Percentiles rank a stretch among this genome's conserved stretches.
These are phyloP conservation scores for Formicarius rufipectus DNA, from an alignment of 2,113 vertebrate species.

Conservation along the genomic window DNA sequence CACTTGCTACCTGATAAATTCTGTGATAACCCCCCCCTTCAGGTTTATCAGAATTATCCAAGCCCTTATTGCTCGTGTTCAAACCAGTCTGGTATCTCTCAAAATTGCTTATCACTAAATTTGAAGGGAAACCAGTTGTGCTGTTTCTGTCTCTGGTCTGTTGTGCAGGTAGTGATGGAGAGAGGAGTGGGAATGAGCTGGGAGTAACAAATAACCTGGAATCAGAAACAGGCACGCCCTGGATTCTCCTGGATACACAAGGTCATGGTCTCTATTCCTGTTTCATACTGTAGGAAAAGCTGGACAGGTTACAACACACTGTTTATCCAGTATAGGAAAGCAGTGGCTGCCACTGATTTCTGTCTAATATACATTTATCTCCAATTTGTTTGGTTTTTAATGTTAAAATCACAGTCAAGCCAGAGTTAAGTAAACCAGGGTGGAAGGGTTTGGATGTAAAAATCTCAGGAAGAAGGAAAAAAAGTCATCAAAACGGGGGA, in stretches of 20 bases:
- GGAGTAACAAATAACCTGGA: not conserved
- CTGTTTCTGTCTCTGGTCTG: not conserved
- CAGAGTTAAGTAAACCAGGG: not conserved
- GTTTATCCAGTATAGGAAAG: not conserved
- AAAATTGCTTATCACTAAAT: not conserved
- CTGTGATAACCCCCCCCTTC: not conserved
- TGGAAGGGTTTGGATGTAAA: not conserved
- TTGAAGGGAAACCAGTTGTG: not conserved
- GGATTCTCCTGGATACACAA: not conserved
- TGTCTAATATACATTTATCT: not conserved
- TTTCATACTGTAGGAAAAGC: not conserved
- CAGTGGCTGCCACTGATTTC: not conserved
- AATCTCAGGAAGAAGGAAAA: not conserved
- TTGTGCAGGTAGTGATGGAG: not conserved
- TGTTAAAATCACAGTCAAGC: not conserved
- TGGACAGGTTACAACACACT: not conserved
- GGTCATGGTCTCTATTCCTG: not conserved
- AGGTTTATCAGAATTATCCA: not conserved
- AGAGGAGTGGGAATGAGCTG: not conserved
- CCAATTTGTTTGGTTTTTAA: not conserved
- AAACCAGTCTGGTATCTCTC: not conserved
- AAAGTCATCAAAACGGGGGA: not conserved
- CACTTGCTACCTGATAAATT: not conserved
- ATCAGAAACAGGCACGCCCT: not conserved
- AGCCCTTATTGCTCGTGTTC: not conserved